Conservation (phyloP, 1,140 invertebrate species). For the Paraescarpia echinospica region DNA sequence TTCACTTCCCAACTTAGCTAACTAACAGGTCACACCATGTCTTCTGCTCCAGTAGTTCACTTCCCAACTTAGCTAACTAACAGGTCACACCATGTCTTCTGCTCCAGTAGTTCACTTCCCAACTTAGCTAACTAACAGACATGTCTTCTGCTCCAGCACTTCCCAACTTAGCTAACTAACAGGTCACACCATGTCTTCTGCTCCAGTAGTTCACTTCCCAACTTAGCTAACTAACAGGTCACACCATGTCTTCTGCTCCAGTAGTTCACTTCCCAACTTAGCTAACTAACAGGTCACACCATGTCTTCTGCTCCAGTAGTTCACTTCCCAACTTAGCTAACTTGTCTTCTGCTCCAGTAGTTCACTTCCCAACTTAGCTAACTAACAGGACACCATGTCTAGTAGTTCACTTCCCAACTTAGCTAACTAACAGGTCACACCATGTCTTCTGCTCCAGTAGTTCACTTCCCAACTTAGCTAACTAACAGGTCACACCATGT, state of each 20-base stretch:
- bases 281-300: background rate
- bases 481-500: background rate
- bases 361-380: background rate
- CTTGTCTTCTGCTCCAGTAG: background rate
- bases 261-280: background rate
- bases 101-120: too few relatives aligned
- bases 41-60: too few relatives aligned
- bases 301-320: background rate
- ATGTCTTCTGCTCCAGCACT: background rate
- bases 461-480: background rate
- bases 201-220: too few relatives aligned
- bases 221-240: background rate
- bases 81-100: background rate
- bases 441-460: background rate
- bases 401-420: background rate
- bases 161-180: background rate
- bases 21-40: background rate
- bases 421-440: background rate
- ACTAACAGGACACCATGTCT: background rate
- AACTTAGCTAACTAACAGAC: background rate
- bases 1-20: too few relatives aligned
- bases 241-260: background rate
- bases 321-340: background rate
- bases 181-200: background rate
- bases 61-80: background rate